These are phyloP conservation scores for Cyanoramphus novaezelandiae DNA, from an alignment of 2,113 vertebrate genomes.

Conservation along the genomic window DNA sequence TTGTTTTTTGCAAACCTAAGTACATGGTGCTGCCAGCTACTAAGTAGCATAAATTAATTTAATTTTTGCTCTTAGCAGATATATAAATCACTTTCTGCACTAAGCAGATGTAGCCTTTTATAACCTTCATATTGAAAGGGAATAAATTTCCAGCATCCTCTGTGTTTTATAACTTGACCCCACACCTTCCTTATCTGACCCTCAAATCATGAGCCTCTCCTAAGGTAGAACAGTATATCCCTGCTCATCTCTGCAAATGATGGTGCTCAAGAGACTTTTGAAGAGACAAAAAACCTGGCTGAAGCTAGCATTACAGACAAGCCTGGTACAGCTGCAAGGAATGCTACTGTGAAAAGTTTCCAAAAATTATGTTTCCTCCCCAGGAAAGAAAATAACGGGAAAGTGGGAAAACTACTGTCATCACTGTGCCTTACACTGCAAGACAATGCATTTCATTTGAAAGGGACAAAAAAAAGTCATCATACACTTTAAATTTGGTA, in stretches of 20 bases:
- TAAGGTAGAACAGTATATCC: neutral
- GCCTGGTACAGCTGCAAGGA: neutral
- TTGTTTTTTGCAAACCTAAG: neutral
- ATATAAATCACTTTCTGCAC: neutral
- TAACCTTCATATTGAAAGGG: neutral
- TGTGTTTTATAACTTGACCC: neutral
- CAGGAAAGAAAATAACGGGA: neutral
- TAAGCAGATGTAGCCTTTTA: neutral
- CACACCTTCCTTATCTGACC: neutral
- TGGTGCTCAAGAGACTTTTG: neutral
- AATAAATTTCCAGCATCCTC: neutral
- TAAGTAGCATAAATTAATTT: neutral
- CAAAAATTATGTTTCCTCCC: neutral
- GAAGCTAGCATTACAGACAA: neutral
- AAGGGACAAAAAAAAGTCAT: neutral
- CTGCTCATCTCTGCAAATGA: neutral
- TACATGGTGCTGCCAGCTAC: neutral
- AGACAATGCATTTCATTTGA: neutral
- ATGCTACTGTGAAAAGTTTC: neutral
- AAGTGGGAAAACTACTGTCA: neutral
- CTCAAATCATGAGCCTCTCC: neutral
- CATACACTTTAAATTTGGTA: constrained; percentile 92
- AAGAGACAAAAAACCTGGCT: neutral
- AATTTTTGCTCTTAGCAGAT: neutral
- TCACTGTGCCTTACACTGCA: neutral